phyloP scores from a whole-genome alignment of 1,140 invertebrate genomes.

The Holcopasites calliopsidis region DNA sequence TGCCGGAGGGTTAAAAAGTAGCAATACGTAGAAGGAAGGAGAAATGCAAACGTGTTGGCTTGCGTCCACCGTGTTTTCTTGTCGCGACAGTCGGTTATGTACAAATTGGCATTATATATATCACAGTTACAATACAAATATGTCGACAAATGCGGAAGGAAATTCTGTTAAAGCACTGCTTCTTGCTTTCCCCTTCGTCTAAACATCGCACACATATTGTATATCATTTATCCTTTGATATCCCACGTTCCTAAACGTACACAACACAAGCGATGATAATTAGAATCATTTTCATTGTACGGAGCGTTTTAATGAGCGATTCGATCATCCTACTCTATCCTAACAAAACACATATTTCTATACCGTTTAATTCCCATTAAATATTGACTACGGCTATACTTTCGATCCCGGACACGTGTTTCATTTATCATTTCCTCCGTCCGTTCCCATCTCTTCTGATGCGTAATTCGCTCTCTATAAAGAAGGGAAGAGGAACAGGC shows the following conservation, averaged over 20 bases:
- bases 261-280: slow-evolving; percentile 21
- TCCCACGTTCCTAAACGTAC: not conserved
- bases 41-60: not conserved
- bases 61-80: not conserved
- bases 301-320: not conserved
- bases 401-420: slow-evolving; percentile 57
- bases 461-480: not conserved
- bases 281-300: not conserved
- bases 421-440: not conserved
- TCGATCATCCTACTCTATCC: slow-evolving; percentile 20
- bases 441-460: not conserved
- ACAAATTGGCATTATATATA: slow-evolving; percentile 66
- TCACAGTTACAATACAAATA: slow-evolving; percentile 69
- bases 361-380: not conserved
- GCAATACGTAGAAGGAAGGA: not conserved
- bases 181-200: not conserved
- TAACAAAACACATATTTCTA: slow-evolving; percentile 2
- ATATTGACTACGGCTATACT: slow-evolving; percentile 59
- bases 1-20: slow-evolving; percentile 1
- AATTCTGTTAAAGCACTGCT: slow-evolving; percentile 51
- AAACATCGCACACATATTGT: not conserved
- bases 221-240: not conserved
- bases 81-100: slow-evolving; percentile 28
- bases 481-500: slow-evolving; percentile 7
- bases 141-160: slow-evolving; percentile 55